These are phyloP conservation scores for Caenorhabditis imperialis DNA, from an alignment of 2,888 invertebrate species.

Conservation along the genomic window DNA sequence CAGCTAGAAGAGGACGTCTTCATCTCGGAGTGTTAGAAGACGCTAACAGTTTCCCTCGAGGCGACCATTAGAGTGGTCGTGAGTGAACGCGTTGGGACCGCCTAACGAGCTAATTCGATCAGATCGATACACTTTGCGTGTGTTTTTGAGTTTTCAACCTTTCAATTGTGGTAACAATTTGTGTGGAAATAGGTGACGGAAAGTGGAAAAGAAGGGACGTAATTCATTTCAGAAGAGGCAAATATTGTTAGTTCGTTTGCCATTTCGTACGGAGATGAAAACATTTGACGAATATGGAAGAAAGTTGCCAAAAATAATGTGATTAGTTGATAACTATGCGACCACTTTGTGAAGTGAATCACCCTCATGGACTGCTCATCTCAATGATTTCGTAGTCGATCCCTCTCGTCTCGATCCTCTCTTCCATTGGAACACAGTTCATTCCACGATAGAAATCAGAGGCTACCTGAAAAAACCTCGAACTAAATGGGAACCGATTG, in stretches of 20 bases:
- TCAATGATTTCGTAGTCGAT: slow-evolving; percentile 22
- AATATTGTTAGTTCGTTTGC: too few species aligned
- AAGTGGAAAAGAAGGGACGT: slow-evolving; percentile 7
- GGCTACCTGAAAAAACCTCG: slow-evolving; percentile 5
- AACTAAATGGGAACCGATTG: neutral
- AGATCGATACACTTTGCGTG: slow-evolving; percentile 40
- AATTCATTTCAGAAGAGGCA: slow-evolving; percentile 1
- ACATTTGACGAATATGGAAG: neutral
- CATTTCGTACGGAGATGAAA: neutral
- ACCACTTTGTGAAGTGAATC: too few species aligned
- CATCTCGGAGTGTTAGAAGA: neutral
- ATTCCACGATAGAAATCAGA: slow-evolving; percentile 29
- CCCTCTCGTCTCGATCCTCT: slow-evolving; percentile 3
- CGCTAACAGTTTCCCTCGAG: too few species aligned
- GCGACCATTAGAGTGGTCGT: slow-evolving; percentile 28
- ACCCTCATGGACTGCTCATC: neutral
- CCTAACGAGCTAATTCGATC: slow-evolving; percentile 52
- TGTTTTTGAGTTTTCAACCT: too few species aligned
- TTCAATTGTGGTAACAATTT: slow-evolving; percentile 2
- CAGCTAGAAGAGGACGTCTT: neutral
- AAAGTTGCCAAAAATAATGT: neutral
- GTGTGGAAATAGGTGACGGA: neutral
- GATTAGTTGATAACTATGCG: neutral
- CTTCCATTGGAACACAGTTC: slow-evolving; percentile 19
- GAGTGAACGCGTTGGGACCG: slow-evolving; percentile 29